phyloP scores from a whole-genome alignment of 2,888 invertebrate genomes.

The Cheilosia scutellata region DNA sequence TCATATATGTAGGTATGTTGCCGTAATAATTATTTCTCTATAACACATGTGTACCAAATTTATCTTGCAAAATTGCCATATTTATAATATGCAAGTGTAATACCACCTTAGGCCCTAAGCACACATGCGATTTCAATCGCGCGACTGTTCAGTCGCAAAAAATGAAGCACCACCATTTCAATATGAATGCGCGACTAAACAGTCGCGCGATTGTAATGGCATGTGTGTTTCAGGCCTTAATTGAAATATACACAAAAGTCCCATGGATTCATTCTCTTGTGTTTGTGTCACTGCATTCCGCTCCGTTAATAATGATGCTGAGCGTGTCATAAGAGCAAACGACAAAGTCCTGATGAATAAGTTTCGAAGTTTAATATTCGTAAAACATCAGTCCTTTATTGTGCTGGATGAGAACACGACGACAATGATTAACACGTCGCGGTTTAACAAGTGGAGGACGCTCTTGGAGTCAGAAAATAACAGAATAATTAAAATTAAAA shows the following conservation, averaged over 20 bases:
- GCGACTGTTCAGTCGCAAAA: too few relatives aligned
- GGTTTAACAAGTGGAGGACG: constrained; percentile 1
- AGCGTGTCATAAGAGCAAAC: constrained; percentile 31
- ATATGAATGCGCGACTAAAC: too few relatives aligned
- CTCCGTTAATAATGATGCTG: constrained; percentile 51
- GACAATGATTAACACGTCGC: constrained; percentile 61
- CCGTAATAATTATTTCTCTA: too few relatives aligned
- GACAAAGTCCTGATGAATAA: constrained; percentile 17
- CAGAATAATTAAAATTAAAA: constrained; percentile 53
- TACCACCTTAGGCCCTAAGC: too few relatives aligned
- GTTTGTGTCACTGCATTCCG: constrained; percentile 38
- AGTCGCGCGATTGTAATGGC: too few relatives aligned
- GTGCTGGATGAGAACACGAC: constrained; percentile 27
- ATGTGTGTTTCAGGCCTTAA: constrained; percentile 53
- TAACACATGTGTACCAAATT: too few relatives aligned
- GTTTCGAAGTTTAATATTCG: constrained; percentile 66
- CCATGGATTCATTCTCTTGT: constrained; percentile 40
- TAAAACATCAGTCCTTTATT: constrained; percentile 27
- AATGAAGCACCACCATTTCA: too few relatives aligned
- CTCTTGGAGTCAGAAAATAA: constrained; percentile 36
- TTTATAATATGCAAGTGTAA: too few relatives aligned
- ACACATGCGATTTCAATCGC: too few relatives aligned
- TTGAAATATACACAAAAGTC: constrained; percentile 62
- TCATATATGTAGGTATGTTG: too few relatives aligned
- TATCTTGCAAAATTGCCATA: too few relatives aligned